These are phyloP conservation scores for Lucilia sericata DNA, from an alignment of 1,140 invertebrate species.

Conservation along the genomic window DNA sequence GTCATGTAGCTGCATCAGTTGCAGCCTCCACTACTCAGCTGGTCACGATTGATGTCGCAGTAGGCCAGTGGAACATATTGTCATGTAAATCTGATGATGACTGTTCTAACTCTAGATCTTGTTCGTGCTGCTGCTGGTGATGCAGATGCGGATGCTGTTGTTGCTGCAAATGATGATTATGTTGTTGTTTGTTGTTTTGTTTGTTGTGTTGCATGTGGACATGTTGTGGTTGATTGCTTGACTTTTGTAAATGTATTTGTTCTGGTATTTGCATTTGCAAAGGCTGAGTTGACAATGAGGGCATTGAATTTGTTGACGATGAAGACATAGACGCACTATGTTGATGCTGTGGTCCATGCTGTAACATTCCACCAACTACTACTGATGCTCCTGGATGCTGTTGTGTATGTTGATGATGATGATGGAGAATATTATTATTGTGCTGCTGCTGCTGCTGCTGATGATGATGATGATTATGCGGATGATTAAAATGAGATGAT, in stretches of 20 bases:
- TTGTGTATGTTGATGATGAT: slow-evolving; percentile 22
- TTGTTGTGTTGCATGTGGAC: slow-evolving; percentile 30
- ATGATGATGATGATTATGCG: slow-evolving; percentile 41
- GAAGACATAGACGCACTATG: slow-evolving; percentile 37
- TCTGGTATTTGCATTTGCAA: slow-evolving; percentile 34
- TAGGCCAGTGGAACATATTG: slow-evolving; percentile 57
- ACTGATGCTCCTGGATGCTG: slow-evolving; percentile 35
- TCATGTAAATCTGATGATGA: slow-evolving; percentile 40
- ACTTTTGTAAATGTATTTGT: slow-evolving; percentile 27
- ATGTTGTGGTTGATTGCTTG: slow-evolving; percentile 32
- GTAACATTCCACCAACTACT: background rate
- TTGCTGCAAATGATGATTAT: slow-evolving; percentile 22
- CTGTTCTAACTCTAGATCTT: slow-evolving; percentile 21
- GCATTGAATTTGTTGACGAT: slow-evolving; percentile 31
- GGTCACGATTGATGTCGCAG: slow-evolving; percentile 61
- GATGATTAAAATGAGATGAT: background rate
- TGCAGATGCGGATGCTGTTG: slow-evolving; percentile 3
- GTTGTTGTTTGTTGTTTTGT: slow-evolving; percentile 26
- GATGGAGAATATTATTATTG: background rate
- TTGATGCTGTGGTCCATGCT: slow-evolving; percentile 39
- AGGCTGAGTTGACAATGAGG: slow-evolving; percentile 27
- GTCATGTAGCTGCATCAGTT: slow-evolving; percentile 37
- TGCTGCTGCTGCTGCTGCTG: slow-evolving; percentile 12
- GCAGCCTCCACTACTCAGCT: slow-evolving; percentile 59
- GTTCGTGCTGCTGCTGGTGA: background rate